Evolutionary conservation across 2,113 vertebrate species (phyloP), one percentile per base, ranked within the genome.

Genomic region (Dicrurus megarhynchus): DNA sequence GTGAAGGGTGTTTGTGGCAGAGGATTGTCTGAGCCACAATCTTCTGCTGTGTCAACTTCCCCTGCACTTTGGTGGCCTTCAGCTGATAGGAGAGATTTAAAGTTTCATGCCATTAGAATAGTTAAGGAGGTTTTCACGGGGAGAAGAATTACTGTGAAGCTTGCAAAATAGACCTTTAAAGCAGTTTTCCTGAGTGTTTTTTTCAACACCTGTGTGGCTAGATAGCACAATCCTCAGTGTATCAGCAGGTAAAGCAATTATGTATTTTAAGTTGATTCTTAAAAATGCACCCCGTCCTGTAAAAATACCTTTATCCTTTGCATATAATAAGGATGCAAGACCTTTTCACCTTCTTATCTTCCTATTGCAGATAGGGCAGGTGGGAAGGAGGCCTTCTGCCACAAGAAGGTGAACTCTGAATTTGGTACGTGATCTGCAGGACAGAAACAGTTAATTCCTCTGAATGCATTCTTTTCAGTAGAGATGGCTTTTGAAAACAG

Each of bases 391-490:
- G 2, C 67, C 24, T 55, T 47, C 28, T 85, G 56, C 74, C 49
- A 55, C 0, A 1, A 76, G 78, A 94, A 81, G 49, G 71, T 76
- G 37, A 95, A 71, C 59, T 96, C 59, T 86, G n/a, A 57, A 68
- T 93, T 77, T 89, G 59, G 33, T 71, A 67, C 0, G 0, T 91
- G 91, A 87, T 83, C 65, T 42, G 46, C 77, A 94, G 78, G 84
- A 85, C 84, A 96, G 94, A 95, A 97, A 93, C 61, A 71, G 89
- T 97, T 97, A 96, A 97, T 86, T 85, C 82, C 53, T 88, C 89
- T 90, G 86, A 93, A 80, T 80, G 35, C 46, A 90, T 88, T 95
- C 46, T 88, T 95, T 97, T 97, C 90, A 95, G 59, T 92, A 85
- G 73, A 22, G 59, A 81, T 83, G 82, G 64, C 82, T 97, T 92